A percentile compares a stretch with the other conserved stretches of the same genome.
Evolutionary conservation across 2,797 vertebrate genomes (phyloP).

Genomic region (Sandelia bainsii): DNA sequence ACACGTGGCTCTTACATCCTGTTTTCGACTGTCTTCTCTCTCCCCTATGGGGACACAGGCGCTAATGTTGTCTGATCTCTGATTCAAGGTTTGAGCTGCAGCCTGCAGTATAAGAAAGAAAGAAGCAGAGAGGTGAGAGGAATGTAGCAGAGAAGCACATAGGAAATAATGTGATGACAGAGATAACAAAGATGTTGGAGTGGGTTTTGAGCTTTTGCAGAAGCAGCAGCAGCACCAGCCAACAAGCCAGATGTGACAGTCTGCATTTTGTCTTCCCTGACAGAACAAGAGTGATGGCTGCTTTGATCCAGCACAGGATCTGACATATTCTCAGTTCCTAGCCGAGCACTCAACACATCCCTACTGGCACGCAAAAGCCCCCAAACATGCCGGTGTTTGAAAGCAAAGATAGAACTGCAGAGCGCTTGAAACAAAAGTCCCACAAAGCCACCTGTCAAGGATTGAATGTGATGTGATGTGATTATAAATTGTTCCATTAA

Average conservation of each 20-base stretch:
- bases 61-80: constrained; percentile 31
- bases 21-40: constrained; percentile 36
- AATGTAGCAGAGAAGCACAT: constrained; percentile 5
- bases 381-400: constrained; percentile 19
- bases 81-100: constrained; percentile 31
- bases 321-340: constrained; percentile 58
- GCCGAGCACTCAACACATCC: constrained; percentile 48
- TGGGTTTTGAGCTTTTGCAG: constrained; percentile 50
- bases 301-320: constrained; percentile 71
- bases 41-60: constrained; percentile 15
- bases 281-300: constrained; percentile 61
- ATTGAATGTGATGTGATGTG: constrained; percentile 31
- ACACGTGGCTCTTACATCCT: constrained; percentile 35
- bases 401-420: constrained; percentile 24
- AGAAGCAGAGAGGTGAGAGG: constrained; percentile 12
- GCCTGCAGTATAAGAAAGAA: constrained; percentile 10
- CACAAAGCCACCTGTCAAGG: constrained; percentile 56
- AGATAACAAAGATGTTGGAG: constrained; percentile 55
- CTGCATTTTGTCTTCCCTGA: constrained; percentile 58
- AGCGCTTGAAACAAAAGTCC: constrained; percentile 47
- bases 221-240: constrained; percentile 43
- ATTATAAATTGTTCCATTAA: constrained; percentile 68
- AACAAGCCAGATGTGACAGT: constrained; percentile 62
- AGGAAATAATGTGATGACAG: constrained; percentile 44
- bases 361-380: constrained; percentile 26